These are phyloP conservation scores for Tyria jacobaeae DNA, from an alignment of 2,888 invertebrate species.

Conservation along the genomic window DNA sequence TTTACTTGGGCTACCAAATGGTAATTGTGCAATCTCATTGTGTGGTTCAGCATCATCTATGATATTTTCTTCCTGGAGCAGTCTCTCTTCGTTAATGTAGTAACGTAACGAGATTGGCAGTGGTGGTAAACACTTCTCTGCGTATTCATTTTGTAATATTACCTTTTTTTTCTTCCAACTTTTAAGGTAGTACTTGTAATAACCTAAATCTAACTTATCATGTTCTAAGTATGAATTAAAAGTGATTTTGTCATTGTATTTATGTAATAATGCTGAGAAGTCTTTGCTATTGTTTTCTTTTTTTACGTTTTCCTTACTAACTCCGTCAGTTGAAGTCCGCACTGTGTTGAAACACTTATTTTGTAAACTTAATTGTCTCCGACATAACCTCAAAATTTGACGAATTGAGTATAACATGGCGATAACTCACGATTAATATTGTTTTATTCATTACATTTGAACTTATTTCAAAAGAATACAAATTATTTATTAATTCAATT, in stretches of 20 bases:
- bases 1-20: conserved; percentile 64
- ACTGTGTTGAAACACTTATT: conserved; percentile 59
- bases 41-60: conserved; percentile 43
- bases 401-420: conserved; percentile 66
- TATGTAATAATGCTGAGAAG: conserved; percentile 62
- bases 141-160: conserved; percentile 48
- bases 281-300: conserved; percentile 49
- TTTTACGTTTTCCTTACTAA: conserved; percentile 38
- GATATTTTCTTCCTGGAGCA: conserved; percentile 56
- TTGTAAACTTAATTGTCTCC: conserved; percentile 58
- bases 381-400: conserved; percentile 78
- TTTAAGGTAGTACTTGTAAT: conserved; percentile 70
- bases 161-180: conserved; percentile 63
- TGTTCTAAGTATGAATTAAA: conserved; percentile 78
- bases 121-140: conserved; percentile 68
- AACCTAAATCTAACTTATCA: conserved; percentile 72
- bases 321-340: conserved; percentile 46
- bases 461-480: not conserved
- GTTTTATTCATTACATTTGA: conserved; percentile 13
- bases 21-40: conserved; percentile 72
- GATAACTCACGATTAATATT: conserved; percentile 31
- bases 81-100: conserved; percentile 68
- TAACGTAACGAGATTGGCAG: conserved; percentile 85
- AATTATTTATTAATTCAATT: not conserved
- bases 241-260: conserved; percentile 74